Evolutionary conservation across 2,888 invertebrate species (phyloP), one percentile per base, ranked within the genome.

Genomic region (Deilephila porcellus): DNA sequence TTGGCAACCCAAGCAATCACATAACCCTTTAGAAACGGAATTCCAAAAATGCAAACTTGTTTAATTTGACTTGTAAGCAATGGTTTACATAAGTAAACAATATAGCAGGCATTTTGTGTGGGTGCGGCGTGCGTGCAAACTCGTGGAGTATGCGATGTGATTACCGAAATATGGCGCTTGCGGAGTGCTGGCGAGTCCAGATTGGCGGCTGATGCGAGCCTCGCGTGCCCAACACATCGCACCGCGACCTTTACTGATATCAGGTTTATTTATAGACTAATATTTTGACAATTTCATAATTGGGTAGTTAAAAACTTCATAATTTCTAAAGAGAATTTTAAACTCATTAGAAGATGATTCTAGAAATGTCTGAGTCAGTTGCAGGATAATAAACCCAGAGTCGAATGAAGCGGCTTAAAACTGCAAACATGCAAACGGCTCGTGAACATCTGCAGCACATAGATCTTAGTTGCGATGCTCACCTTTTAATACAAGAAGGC

Each of bases 91-190:
- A 64, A 14, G n/a, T 64, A 64, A 64, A 56, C 56, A n/a, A 56
- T 19, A 56, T 56, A n/a, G 17, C n/a, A 56, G 17, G 4, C n/a
- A n/a, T 17, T n/a, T n/a, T 7, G 37, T 64, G n/a, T n/a, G 37
- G 37, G 45, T 37, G 45, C 37, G 64, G 64, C 6, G 64, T 64
- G 64, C 64, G 64, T 64, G 64, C 64, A 37, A 37, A 45, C 64
- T 5, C 64, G 64, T 45, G 20, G 20, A 64, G 19, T 34, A 64
- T 64, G 64, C 37, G 20, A 25, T 45, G 64, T 64, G 64, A 64
- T 64, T 64, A 63, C 5, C 45, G 7, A 64, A 64, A 37, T 45
- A 64, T 45, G 64, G 37, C 37, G 20, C n/a, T 64, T 20, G 62
- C 14, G 14, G 56, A 56, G 56, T 56, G 56, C 56, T 45, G 14